phyloP scores from a whole-genome alignment of 1,140 invertebrate genomes.

The Saxidomus purpurata region DNA sequence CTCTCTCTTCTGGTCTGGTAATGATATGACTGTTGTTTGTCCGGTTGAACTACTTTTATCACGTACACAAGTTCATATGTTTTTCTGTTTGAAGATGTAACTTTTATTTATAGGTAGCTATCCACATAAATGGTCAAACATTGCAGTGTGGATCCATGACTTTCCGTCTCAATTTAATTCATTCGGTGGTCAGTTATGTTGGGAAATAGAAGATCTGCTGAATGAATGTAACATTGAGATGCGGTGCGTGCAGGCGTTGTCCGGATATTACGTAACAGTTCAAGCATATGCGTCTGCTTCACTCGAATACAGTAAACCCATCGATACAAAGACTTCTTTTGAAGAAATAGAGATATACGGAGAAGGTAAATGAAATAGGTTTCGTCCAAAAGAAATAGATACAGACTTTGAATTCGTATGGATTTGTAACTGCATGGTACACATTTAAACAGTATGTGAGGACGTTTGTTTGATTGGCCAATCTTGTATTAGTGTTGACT shows the following conservation, averaged over 20 bases:
- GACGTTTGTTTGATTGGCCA: too few relatives aligned
- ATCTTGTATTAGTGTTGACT: too few relatives aligned
- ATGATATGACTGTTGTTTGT: neutral
- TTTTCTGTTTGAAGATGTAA: neutral
- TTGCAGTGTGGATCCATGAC: constrained; percentile 24
- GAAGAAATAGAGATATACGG: constrained; percentile 18
- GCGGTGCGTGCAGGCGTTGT: neutral
- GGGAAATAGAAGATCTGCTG: constrained; percentile 27
- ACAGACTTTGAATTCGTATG: too few relatives aligned
- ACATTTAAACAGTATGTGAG: too few relatives aligned
- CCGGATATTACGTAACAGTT: constrained; percentile 14
- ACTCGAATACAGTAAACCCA: neutral
- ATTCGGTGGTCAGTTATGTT: constrained; percentile 19
- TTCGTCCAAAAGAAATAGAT: too few relatives aligned
- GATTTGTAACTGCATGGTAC: too few relatives aligned
- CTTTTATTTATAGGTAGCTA: neutral
- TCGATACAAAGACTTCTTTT: neutral
- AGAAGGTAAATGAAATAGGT: neutral
- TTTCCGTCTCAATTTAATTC: neutral
- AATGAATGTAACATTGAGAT: neutral
- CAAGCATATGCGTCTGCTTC: neutral
- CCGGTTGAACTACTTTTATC: too few relatives aligned
- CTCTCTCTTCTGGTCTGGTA: neutral
- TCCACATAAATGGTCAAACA: constrained; percentile 11
- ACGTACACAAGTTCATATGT: too few relatives aligned